Evolutionary conservation across 2,888 invertebrate species (phyloP).

Genomic region (Glyphotaelius pellucidus): DNA sequence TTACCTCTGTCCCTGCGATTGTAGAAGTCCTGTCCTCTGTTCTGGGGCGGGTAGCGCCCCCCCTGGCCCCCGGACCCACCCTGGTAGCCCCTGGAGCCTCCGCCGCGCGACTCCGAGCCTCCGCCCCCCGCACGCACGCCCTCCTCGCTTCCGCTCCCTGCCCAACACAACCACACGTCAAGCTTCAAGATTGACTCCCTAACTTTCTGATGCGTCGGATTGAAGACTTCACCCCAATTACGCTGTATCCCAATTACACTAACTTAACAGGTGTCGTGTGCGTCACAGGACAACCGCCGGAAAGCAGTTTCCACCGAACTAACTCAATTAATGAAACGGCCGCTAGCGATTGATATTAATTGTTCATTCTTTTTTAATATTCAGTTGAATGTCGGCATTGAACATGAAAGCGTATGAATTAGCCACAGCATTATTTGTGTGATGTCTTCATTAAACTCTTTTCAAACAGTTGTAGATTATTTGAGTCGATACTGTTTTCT

Average conservation of each 20-base stretch:
- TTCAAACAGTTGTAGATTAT: neutral
- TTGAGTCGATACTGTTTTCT: neutral
- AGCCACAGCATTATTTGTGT: neutral
- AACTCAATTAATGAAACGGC: neutral
- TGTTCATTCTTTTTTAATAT: neutral
- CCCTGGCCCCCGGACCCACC: conserved; percentile 20
- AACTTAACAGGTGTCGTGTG: no score
- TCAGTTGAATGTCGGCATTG: neutral
- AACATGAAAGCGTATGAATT: neutral
- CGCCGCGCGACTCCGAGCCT: conserved; percentile 68
- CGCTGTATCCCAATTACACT: neutral
- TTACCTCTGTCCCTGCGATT: conserved; percentile 57
- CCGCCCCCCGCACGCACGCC: conserved; percentile 69
- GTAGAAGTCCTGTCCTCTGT: conserved; percentile 65
- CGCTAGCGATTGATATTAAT: neutral
- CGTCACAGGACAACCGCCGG: no score
- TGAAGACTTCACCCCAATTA: neutral
- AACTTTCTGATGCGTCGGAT: neutral
- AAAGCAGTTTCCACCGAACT: neutral
- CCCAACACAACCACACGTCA: neutral
- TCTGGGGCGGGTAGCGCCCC: conserved; percentile 48
- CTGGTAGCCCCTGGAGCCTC: neutral
- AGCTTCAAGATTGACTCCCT: neutral
- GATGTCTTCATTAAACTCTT: neutral
- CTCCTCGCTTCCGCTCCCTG: conserved; percentile 30